Percentiles rank a stretch among this genome's conserved stretches.
Evolutionary conservation across 1,140 invertebrate species (phyloP).

Genomic region (Radopholus similis): DNA sequence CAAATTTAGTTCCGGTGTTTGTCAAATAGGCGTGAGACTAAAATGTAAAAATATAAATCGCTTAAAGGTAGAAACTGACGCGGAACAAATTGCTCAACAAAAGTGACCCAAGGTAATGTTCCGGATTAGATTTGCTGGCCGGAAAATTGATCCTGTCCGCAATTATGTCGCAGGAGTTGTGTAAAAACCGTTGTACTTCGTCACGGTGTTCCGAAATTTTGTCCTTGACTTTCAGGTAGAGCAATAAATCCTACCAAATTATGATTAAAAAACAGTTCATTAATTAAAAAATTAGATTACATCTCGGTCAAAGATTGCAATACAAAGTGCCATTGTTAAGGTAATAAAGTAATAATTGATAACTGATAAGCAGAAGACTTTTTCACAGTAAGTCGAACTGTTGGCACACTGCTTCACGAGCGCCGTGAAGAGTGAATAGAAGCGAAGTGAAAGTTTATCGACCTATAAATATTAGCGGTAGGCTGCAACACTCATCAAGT

Average conservation of each 20-base stretch:
- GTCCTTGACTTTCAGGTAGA: constrained; percentile 30
- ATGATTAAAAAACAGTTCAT: constrained; percentile 16
- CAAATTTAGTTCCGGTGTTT: constrained; percentile 50
- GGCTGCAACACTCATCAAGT: no score
- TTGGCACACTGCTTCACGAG: no score
- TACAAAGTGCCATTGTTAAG: constrained; percentile 37
- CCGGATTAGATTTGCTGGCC: constrained; percentile 35
- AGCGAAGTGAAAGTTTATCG: no score
- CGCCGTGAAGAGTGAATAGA: no score
- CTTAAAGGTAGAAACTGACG: background rate
- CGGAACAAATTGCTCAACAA: constrained; percentile 38
- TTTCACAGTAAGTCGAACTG: no score
- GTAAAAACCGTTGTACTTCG: constrained; percentile 45
- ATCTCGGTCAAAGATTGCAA: constrained; percentile 39
- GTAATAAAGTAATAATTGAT: no score
- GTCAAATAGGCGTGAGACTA: constrained; percentile 58
- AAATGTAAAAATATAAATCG: constrained; percentile 24
- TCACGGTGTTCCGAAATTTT: constrained; percentile 3
- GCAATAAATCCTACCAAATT: constrained; percentile 16
- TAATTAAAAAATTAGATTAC: constrained; percentile 20
- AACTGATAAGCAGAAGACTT: no score
- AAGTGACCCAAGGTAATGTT: constrained; percentile 42
- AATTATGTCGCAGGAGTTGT: constrained; percentile 46
- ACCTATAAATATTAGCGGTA: no score
- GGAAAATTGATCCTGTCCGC: constrained; percentile 19